These are phyloP conservation scores for Gopherus evgoodei DNA, from an alignment of 2,113 vertebrate genomes.

Conservation along the genomic window DNA sequence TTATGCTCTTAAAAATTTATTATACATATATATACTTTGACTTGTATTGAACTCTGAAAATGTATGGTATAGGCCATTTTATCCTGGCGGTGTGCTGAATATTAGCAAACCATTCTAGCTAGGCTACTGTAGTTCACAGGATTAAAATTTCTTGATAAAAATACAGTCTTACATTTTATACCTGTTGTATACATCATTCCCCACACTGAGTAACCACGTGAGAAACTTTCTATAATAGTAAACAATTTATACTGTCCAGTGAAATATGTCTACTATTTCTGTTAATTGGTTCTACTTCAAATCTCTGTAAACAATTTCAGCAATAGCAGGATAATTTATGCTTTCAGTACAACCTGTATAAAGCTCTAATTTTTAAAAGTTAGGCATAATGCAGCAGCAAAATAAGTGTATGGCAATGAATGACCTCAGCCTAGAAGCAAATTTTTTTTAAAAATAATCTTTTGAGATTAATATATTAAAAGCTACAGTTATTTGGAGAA, in stretches of 20 bases:
- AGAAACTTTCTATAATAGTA: neutral
- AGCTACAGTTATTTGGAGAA: neutral
- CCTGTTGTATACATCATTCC: neutral
- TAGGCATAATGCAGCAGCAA: neutral
- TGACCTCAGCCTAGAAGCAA: neutral
- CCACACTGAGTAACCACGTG: rapidly evolving
- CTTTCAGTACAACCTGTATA: neutral
- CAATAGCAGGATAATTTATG: neutral
- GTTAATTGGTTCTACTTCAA: neutral
- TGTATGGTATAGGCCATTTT: neutral
- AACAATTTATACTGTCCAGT: neutral
- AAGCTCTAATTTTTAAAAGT: neutral
- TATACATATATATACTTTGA: neutral
- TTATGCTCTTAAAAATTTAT: neutral
- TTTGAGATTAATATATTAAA: neutral
- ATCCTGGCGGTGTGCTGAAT: neutral
- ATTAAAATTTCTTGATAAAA: neutral
- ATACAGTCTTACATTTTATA: neutral
- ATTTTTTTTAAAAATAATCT: neutral
- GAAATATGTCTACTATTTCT: neutral
- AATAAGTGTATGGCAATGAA: neutral
- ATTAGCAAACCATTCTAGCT: neutral
- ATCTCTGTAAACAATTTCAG: neutral
- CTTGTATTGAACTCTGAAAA: neutral
- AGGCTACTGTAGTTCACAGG: neutral